Conservation (phyloP, 2,797 vertebrate genomes). For the Arctocebus calabarensis region DNA sequence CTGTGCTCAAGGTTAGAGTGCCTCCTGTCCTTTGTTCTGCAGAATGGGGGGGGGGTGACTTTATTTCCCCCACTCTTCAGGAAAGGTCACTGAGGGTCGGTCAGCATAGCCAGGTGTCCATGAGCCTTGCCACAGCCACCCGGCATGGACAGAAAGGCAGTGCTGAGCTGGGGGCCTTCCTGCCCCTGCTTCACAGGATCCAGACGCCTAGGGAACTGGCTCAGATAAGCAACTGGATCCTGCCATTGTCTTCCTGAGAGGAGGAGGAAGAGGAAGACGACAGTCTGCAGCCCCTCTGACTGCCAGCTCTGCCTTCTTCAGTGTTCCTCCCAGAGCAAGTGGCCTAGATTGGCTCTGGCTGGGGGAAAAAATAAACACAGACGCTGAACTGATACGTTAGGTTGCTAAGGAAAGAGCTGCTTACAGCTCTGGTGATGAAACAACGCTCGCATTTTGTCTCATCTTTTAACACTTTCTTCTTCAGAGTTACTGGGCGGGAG, state of each 20-base stretch:
- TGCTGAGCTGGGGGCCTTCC: not conserved
- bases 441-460: not conserved
- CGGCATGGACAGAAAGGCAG: not conserved
- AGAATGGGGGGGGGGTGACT: not conserved
- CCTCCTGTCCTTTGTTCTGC: not conserved
- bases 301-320: not conserved
- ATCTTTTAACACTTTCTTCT: not conserved
- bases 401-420: constrained; percentile 21
- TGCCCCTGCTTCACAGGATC: not conserved
- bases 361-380: not conserved
- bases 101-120: not conserved
- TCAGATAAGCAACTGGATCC: constrained; percentile 56
- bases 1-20: not conserved
- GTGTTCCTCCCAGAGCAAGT: not conserved
- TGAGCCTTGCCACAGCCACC: not conserved
- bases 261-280: constrained; percentile 29
- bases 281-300: not conserved
- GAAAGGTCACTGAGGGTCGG: not conserved
- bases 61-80: not conserved
- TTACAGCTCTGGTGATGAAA: not conserved
- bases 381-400: no score
- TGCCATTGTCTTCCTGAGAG: constrained; percentile 59
- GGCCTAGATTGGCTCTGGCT: not conserved
- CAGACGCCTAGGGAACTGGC: not conserved
- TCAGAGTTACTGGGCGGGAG: not conserved